Conservation (phyloP, 2,113 vertebrate species). For the Nerophis lumbriciformis region DNA sequence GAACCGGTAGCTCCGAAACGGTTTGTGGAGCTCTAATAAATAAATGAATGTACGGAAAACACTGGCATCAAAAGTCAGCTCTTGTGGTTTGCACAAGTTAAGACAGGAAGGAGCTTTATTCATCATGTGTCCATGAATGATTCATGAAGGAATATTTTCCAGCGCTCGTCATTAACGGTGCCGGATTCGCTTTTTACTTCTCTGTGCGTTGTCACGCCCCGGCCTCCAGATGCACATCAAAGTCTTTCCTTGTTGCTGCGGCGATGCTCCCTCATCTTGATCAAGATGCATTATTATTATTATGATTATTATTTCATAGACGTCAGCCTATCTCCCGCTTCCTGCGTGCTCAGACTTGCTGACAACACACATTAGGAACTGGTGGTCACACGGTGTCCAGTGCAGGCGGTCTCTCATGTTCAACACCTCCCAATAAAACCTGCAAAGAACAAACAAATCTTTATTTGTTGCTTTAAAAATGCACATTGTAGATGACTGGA, state of each 20-base stretch:
- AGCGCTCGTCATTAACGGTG: constrained; percentile 30
- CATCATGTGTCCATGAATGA: constrained; percentile 47
- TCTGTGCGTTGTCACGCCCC: constrained; percentile 25
- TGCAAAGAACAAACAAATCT: constrained; percentile 10
- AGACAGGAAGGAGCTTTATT: constrained; percentile 21
- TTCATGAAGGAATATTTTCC: constrained; percentile 48
- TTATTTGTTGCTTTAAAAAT: too few relatives aligned
- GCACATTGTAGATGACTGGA: too few relatives aligned
- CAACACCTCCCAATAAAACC: constrained; percentile 19
- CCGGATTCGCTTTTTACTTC: constrained; percentile 27
- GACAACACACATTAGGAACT: constrained; percentile 21
- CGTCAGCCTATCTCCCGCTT: not conserved
- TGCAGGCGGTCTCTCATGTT: too few relatives aligned
- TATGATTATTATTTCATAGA: not conserved
- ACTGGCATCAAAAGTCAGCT: too few relatives aligned
- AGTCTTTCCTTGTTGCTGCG: constrained; percentile 3
- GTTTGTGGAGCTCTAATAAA: too few relatives aligned
- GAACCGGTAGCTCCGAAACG: too few relatives aligned
- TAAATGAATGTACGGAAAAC: too few relatives aligned
- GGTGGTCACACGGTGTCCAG: not conserved
- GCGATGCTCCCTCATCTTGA: constrained; percentile 1
- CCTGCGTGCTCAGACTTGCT: constrained; percentile 26
- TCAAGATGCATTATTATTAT: constrained; percentile 11
- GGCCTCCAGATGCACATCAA: constrained; percentile 25
- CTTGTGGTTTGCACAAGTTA: not conserved